These are phyloP conservation scores for Caenorhabditis auriculariae DNA, from an alignment of 2,888 invertebrate genomes.

Conservation along the genomic window DNA sequence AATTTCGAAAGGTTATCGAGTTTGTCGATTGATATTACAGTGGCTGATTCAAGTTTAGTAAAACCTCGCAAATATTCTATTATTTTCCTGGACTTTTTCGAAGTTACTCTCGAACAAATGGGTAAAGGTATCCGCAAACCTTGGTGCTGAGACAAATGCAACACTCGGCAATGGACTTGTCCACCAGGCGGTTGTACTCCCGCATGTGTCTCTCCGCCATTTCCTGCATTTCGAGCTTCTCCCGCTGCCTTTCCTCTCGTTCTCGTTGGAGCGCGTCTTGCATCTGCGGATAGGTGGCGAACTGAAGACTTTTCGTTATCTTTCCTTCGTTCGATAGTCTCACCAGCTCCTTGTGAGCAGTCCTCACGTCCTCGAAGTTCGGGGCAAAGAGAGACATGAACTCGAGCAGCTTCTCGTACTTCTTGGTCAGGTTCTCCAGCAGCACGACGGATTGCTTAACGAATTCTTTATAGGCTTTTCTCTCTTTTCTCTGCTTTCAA, in stretches of 20 bases:
- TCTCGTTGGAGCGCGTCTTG: slow-evolving; percentile 7
- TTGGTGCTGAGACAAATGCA: slow-evolving; percentile 38
- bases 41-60: no score
- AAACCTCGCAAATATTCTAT: no score
- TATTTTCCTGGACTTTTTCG: no score
- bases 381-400: slow-evolving; percentile 11
- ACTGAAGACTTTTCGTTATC: slow-evolving; percentile 6
- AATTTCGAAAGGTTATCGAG: no score
- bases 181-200: slow-evolving; percentile 27
- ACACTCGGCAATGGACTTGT: slow-evolving; percentile 33
- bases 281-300: slow-evolving; percentile 19
- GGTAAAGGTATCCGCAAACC: slow-evolving; percentile 4
- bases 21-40: no score
- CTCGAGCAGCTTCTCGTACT: slow-evolving; percentile 9
- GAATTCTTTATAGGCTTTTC: neutral
- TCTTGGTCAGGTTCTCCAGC: slow-evolving; percentile 21
- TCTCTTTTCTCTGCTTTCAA: neutral
- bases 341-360: slow-evolving; percentile 22
- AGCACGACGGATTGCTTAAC: slow-evolving; percentile 26
- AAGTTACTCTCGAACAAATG: neutral
- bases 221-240: slow-evolving; percentile 17
- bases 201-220: slow-evolving; percentile 17
- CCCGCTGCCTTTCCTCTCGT: neutral
- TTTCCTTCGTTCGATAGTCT: neutral
- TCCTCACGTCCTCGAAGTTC: slow-evolving; percentile 7